A percentile compares a stretch with the other conserved stretches of the same genome.
Conservation (phyloP, 2,797 vertebrate species). For the Pogonophryne albipinna region DNA sequence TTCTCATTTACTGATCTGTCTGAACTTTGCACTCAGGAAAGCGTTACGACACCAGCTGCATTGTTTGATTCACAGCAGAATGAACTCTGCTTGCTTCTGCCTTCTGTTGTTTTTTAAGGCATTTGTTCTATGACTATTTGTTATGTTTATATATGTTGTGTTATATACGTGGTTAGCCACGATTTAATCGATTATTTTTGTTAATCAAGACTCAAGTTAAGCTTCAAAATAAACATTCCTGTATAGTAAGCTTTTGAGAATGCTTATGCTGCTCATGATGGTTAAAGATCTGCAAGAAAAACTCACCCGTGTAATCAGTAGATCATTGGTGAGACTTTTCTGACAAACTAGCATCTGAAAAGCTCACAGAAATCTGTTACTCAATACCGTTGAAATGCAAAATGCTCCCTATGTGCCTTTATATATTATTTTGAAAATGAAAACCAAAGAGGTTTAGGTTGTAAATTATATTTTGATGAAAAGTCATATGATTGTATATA, state of each 20-base stretch:
- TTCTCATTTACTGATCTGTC: slow-evolving; percentile 47
- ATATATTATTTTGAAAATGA: slow-evolving; percentile 69
- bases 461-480: slow-evolving; percentile 74
- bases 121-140: background rate
- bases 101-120: slow-evolving; percentile 34
- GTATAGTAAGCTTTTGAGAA: slow-evolving; percentile 46
- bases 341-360: slow-evolving; percentile 41
- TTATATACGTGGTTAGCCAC: slow-evolving; percentile 42
- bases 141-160: slow-evolving; percentile 44
- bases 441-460: slow-evolving; percentile 78
- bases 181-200: slow-evolving; percentile 60
- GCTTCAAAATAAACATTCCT: slow-evolving; percentile 50
- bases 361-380: slow-evolving; percentile 39
- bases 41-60: slow-evolving; percentile 69
- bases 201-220: slow-evolving; percentile 55
- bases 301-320: slow-evolving; percentile 31
- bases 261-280: slow-evolving; percentile 44
- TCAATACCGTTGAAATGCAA: slow-evolving; percentile 41
- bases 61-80: slow-evolving; percentile 57
- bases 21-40: slow-evolving; percentile 81
- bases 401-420: slow-evolving; percentile 77
- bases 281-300: slow-evolving; percentile 47
- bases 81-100: slow-evolving; percentile 36
- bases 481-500: slow-evolving; percentile 72
- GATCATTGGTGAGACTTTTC: slow-evolving; percentile 49